Percentiles rank a stretch among this genome's conserved stretches.
Conservation (phyloP, 2,113 vertebrate genomes). For the Platysternon megacephalum region DNA sequence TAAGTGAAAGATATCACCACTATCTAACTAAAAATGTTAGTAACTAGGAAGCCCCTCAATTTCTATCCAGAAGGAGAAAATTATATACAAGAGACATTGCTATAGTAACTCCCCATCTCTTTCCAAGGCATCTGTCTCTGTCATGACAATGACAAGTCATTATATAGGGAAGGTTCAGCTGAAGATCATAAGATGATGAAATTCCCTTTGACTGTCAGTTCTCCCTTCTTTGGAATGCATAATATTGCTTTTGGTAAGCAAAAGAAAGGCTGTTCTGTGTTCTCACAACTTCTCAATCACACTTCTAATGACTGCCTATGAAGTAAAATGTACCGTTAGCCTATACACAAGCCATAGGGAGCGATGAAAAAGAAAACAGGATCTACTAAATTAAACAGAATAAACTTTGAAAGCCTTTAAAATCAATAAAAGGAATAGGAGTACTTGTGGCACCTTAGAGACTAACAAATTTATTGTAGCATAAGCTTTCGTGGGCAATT, state of each 20-base stretch:
- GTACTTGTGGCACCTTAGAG: too few species aligned
- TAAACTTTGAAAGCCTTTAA: constrained; percentile 32
- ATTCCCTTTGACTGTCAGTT: constrained; percentile 29
- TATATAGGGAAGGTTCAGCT: constrained; percentile 5
- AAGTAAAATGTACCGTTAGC: constrained; percentile 24
- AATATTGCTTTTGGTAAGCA: constrained; percentile 37
- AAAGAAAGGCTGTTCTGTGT: background rate
- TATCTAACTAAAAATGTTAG: background rate
- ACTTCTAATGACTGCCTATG: constrained; percentile 3
- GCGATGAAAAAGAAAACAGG: constrained; percentile 21
- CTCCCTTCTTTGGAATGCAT: background rate
- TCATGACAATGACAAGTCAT: background rate
- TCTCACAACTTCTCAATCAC: background rate
- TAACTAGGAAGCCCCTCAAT: background rate
- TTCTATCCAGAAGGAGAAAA: background rate
- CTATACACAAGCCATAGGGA: background rate
- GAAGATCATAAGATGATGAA: constrained; percentile 24
- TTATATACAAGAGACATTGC: fast-evolving
- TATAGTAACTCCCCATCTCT: background rate
- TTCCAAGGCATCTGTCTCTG: background rate
- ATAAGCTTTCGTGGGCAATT: too few species aligned
- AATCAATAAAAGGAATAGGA: too few species aligned
- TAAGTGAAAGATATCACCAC: background rate
- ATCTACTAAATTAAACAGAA: constrained; percentile 25
- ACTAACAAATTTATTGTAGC: too few species aligned